Evolutionary conservation across 1,140 invertebrate genomes (phyloP), one percentile per base, ranked within the genome.

Genomic region (Parapsyche elsis): DNA sequence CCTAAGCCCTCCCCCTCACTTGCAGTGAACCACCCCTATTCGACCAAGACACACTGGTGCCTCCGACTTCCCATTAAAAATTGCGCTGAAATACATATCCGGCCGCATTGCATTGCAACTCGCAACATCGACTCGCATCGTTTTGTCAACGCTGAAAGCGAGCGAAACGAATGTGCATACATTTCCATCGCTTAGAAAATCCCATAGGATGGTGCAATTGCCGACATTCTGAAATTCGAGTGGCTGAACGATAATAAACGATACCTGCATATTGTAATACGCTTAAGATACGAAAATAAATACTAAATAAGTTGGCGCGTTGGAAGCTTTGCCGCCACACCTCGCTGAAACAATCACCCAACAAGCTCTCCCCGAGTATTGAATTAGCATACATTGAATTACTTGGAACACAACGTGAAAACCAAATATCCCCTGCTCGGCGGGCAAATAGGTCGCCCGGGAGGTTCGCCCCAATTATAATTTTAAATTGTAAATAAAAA

Each of bases 301-400:
- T 26, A 16, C 12, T 0, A 67, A 19, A 64, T 9, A 23, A 14
- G 10, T 67, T 21, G n/a, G 23, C 21, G 19, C 24, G 38, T 4
- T 46, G 44, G 26, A 74, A 16, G 38, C 38, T 74, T 14, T 44
- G 57, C 21, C 21, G 57, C 26, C 46, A 46, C 71, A 4, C 45
- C 71, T 46, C 38, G 21, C 38, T 49, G 46, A 74, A 74, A 74
- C 71, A 74, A 74, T 74, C 45, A 23, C 45, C 71, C 71, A 49
- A 74, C 30, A 46, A 74, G 71, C 71, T 46, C 30, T 38, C 38
- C 71, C 9, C n/a, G 73, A 57, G 49, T 75, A 75, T 75, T 75
- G 73, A 75, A 75, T 75, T 75, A 75, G 73, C 73, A 75, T 75
- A 75, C 49, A 75, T 75, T 75, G 73, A 75, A 75, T 75, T 75